Evolutionary conservation across 2,888 invertebrate species (phyloP), one percentile per base, ranked within the genome.

Genomic region (Eupithecia inturbata): DNA sequence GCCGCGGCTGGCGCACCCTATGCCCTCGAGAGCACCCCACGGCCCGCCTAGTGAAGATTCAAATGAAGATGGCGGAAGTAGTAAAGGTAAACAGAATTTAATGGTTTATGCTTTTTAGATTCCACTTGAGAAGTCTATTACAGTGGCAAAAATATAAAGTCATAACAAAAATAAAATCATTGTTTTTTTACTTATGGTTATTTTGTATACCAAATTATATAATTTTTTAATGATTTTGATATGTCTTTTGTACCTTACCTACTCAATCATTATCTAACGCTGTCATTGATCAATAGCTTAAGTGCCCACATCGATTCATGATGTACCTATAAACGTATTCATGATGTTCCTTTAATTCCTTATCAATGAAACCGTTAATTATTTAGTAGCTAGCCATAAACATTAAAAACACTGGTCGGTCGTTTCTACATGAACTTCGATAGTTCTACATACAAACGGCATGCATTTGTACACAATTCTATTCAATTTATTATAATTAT

Each of bases 21-120:
- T 94, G 87, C 92, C 93, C 22, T 77, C 88, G 69, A 81, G 94
- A 49, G 94, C 94, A 4, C 93, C 93, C 0, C 94, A 94, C 74
- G 95, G 95, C 75, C 95, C 95, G 62, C 95, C 95, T 4, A 95
- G 95, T 77, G 95, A 95, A 81, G 95, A 95, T 80, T 95, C 95
- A 36, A 95, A 95, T 79, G 95, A 95, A 81, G 95, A 95, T 75
- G 93, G 95, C 28, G 94, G 93, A 73, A 94, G 94, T 81, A 93
- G 92, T 82, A 93, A 94, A 92, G 94, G 94, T 94, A 76, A 66
- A 53, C 67, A 64, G 1, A 33, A 31, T 60, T 60, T 39, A 28
- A 7, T 53, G 49, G 3, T 9, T 1, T 36, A 9, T 9, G 26
- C 5, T 14, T 57, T 57, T 57, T 57, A 22, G n/a, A 45, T 45